A percentile compares a stretch with the other conserved stretches of the same genome.
These are phyloP conservation scores for Aramus guarauna DNA, from an alignment of 2,113 vertebrate species.

Conservation along the genomic window DNA sequence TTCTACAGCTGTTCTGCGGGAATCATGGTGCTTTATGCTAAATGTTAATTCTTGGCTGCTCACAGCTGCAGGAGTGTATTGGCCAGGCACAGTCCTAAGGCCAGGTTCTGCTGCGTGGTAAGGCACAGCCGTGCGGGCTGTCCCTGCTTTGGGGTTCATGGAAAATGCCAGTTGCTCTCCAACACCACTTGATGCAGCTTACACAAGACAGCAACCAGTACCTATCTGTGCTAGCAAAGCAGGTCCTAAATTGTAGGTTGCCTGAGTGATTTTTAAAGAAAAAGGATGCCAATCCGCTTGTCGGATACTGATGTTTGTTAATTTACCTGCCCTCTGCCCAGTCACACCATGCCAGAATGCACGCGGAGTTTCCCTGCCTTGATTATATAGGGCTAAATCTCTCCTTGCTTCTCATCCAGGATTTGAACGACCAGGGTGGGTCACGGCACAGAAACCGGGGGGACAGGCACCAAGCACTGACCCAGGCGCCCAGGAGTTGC, in stretches of 20 bases:
- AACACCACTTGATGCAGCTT: neutral
- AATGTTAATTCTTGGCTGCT: neutral
- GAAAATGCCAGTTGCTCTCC: neutral
- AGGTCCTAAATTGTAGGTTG: neutral
- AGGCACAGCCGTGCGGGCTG: fast-evolving
- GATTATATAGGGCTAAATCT: fast-evolving
- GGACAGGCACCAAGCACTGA: fast-evolving
- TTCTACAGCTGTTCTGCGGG: conserved; percentile 35
- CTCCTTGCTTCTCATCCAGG: neutral
- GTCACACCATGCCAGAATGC: neutral
- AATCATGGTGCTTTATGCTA: neutral
- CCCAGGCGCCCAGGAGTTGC: neutral
- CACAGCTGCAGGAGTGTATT: neutral
- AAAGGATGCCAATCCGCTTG: neutral
- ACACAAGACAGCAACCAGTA: fast-evolving
- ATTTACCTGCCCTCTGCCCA: neutral
- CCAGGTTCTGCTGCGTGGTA: neutral
- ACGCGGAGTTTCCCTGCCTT: neutral
- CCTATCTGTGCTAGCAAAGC: neutral
- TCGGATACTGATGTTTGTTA: neutral
- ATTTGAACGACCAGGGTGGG: neutral
- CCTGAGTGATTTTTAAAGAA: neutral
- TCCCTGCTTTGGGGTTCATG: neutral
- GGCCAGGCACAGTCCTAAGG: neutral
- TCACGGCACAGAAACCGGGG: neutral